Evolutionary conservation across 1,140 invertebrate species (phyloP).

Genomic region (Holcopasites calliopsidis): DNA sequence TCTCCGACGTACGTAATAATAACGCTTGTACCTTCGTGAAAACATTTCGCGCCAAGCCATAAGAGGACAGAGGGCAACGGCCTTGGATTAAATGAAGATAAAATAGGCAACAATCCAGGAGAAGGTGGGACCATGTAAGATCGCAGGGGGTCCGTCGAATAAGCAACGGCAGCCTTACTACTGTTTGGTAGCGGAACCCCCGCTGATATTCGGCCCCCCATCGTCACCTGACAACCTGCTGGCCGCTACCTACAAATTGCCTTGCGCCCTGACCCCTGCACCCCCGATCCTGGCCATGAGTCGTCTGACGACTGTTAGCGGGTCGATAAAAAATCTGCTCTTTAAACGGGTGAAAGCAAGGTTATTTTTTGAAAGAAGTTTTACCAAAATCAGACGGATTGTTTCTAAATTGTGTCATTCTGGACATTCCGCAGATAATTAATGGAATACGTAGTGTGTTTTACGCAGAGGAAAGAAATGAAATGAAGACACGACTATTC

Average conservation of each 20-base stretch:
- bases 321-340: not conserved
- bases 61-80: not conserved
- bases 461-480: too few species aligned
- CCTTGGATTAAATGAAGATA: constrained; percentile 30
- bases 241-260: constrained; percentile 75
- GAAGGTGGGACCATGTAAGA: constrained; percentile 43
- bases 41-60: too few species aligned
- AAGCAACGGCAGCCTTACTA: constrained; percentile 60
- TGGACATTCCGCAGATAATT: too few species aligned
- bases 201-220: constrained; percentile 70
- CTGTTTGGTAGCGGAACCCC: constrained; percentile 63
- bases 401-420: too few species aligned
- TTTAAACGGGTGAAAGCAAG: not conserved
- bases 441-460: too few species aligned
- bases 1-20: too few species aligned
- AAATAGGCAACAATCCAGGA: constrained; percentile 34
- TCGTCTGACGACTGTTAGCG: not conserved
- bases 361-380: too few species aligned
- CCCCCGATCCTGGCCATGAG: not conserved
- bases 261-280: constrained; percentile 62
- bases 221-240: constrained; percentile 73
- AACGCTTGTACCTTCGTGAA: too few species aligned
- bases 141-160: constrained; percentile 57
- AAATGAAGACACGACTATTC: too few species aligned
- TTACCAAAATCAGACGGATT: too few species aligned